Evolutionary conservation across 2,888 invertebrate species (phyloP).

Genomic region (Podotricha telesiphe): DNA sequence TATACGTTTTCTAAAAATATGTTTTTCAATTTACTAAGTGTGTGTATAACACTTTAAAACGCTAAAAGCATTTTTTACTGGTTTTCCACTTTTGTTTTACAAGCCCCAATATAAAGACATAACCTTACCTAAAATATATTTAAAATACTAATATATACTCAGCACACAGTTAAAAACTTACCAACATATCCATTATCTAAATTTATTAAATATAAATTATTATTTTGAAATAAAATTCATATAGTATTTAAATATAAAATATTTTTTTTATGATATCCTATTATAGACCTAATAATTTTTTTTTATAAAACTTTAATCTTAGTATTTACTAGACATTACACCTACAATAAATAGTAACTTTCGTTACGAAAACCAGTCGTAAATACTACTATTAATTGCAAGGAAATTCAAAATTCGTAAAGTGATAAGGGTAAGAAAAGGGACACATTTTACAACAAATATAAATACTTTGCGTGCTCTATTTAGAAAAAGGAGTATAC

Average conservation of each 20-base stretch:
- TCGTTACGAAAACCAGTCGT: background rate
- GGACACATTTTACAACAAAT: slow-evolving; percentile 1
- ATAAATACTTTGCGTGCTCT: background rate
- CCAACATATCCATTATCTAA: too few species aligned
- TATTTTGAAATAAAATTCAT: too few species aligned
- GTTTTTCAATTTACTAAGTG: too few species aligned
- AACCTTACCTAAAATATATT: too few species aligned
- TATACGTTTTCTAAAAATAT: too few species aligned
- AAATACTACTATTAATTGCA: background rate
- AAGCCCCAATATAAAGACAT: too few species aligned
- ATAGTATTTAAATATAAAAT: too few species aligned
- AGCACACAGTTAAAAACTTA: too few species aligned
- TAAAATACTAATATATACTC: too few species aligned
- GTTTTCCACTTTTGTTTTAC: background rate
- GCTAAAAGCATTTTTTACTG: background rate
- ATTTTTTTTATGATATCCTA: too few species aligned
- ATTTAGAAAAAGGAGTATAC: background rate
- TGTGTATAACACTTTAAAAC: too few species aligned
- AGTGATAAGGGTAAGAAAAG: slow-evolving; percentile 21
- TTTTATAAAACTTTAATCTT: background rate
- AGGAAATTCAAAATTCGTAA: slow-evolving; percentile 15
- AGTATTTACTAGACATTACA: background rate
- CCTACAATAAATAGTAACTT: background rate
- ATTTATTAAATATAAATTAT: too few species aligned
- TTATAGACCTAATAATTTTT: background rate